Evolutionary conservation across 2,113 vertebrate genomes (phyloP).

Genomic region (Larimichthys crocea): DNA sequence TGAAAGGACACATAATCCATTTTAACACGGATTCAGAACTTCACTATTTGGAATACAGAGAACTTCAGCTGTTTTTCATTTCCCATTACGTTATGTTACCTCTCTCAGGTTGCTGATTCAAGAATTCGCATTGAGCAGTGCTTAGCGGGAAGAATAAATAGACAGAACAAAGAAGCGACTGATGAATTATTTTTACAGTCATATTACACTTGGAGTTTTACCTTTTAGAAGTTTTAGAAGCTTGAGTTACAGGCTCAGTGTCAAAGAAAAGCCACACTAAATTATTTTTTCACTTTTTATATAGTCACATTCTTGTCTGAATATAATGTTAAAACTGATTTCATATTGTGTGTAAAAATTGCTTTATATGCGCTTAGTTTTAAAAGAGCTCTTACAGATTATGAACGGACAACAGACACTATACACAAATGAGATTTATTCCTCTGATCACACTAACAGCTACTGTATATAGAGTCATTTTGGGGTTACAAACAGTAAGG

Average conservation of each 20-base stretch:
- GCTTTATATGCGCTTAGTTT: no score
- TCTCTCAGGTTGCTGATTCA: constrained; percentile 54
- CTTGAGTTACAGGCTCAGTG: no score
- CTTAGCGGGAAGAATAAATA: constrained; percentile 30
- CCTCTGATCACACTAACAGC: background rate
- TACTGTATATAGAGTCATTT: background rate
- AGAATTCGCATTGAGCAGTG: constrained; percentile 35
- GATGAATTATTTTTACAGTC: background rate
- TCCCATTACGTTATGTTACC: constrained; percentile 45
- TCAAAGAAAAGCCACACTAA: no score
- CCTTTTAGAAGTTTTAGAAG: constrained; percentile 16
- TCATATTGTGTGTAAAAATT: no score
- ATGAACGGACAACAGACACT: no score
- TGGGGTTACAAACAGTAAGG: background rate
- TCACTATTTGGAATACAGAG: constrained; percentile 44
- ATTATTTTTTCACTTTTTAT: no score
- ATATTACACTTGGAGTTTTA: background rate
- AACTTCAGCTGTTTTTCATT: constrained; percentile 52
- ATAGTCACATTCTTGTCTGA: no score
- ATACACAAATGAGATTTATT: background rate
- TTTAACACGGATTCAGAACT: constrained; percentile 44
- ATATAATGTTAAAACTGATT: no score
- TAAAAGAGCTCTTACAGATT: no score
- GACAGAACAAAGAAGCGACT: background rate
- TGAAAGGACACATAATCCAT: constrained; percentile 65